Conservation (phyloP, 2,113 vertebrate species). For the Danionella cerebrum region DNA sequence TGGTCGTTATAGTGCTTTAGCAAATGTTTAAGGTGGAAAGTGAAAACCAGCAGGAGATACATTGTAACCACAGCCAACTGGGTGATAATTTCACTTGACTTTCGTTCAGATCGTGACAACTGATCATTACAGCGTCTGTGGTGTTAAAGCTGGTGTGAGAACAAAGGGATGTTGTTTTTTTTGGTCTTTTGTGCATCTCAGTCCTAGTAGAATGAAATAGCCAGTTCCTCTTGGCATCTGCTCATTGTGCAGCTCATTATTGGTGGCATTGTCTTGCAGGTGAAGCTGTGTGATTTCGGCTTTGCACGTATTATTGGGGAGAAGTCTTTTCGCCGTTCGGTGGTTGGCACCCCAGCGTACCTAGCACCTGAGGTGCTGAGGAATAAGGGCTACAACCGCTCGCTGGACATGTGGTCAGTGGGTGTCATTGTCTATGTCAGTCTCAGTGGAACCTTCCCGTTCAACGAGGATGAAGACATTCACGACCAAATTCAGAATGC, state of each 20-base stretch:
- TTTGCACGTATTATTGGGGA: slow-evolving; percentile 97
- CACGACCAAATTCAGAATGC: slow-evolving; percentile 98
- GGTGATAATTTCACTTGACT: slow-evolving; percentile 44
- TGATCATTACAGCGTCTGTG: slow-evolving; percentile 42
- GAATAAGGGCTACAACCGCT: slow-evolving; percentile 96
- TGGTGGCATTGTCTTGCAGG: slow-evolving; percentile 57
- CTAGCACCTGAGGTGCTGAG: slow-evolving; percentile 91
- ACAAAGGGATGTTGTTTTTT: slow-evolving; percentile 43
- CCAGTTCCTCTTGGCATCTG: slow-evolving; percentile 9
- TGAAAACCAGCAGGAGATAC: slow-evolving; percentile 34
- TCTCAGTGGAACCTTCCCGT: slow-evolving; percentile 93
- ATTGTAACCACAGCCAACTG: slow-evolving; percentile 39
- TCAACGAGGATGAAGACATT: slow-evolving; percentile 97
- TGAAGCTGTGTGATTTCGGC: slow-evolving; percentile 96
- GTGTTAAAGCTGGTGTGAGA: slow-evolving; percentile 23
- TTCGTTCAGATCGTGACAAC: slow-evolving; percentile 39
- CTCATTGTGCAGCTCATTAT: slow-evolving; percentile 1
- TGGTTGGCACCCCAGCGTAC: slow-evolving; percentile 93
- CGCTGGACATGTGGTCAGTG: slow-evolving; percentile 97
- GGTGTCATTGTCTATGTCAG: slow-evolving; percentile 97
- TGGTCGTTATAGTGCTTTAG: slow-evolving; percentile 10
- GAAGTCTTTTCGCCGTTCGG: slow-evolving; percentile 91
- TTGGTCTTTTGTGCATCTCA: slow-evolving; percentile 14
- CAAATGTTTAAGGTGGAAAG: slow-evolving; percentile 27
- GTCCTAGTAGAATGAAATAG: slow-evolving; percentile 27